Evolutionary conservation across 1,140 invertebrate genomes (phyloP).

Genomic region (Heliconius hewitsoni): DNA sequence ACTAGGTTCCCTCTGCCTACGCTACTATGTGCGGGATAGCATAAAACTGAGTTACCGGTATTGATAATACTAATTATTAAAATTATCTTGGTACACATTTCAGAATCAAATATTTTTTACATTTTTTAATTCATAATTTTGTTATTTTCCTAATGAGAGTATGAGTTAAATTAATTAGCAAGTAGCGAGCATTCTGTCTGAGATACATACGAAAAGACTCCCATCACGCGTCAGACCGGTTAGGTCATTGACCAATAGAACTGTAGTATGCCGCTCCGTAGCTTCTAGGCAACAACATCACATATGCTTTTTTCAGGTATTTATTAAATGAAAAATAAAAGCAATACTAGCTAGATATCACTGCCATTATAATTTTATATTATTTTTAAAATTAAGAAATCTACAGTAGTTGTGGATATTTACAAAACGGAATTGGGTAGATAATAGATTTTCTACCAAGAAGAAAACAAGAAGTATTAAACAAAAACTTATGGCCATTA

Average conservation of each 20-base stretch:
- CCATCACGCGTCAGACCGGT: slow-evolving; percentile 67
- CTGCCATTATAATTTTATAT: background rate
- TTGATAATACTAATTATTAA: too few species aligned
- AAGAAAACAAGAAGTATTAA: too few species aligned
- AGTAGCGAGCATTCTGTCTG: slow-evolving; percentile 29
- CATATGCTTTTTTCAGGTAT: background rate
- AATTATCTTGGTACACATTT: too few species aligned
- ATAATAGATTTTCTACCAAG: too few species aligned
- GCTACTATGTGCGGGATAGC: too few species aligned
- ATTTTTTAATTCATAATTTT: background rate
- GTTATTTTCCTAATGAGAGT: slow-evolving; percentile 3
- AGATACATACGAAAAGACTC: slow-evolving; percentile 52
- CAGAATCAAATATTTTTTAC: too few species aligned
- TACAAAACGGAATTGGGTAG: background rate
- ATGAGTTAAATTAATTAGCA: slow-evolving; percentile 45
- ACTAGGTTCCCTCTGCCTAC: too few species aligned
- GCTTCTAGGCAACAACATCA: slow-evolving; percentile 34
- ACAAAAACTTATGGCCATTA: too few species aligned
- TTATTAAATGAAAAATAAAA: background rate
- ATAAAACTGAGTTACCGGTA: too few species aligned
- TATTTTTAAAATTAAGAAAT: background rate
- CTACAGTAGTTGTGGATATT: background rate
- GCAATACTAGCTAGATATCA: background rate
- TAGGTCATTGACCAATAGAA: slow-evolving; percentile 66
- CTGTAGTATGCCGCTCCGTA: slow-evolving; percentile 51